Evolutionary conservation across 2,888 invertebrate species (phyloP), one percentile per base, ranked within the genome.

Genomic region (Halictus quadricinctus): DNA sequence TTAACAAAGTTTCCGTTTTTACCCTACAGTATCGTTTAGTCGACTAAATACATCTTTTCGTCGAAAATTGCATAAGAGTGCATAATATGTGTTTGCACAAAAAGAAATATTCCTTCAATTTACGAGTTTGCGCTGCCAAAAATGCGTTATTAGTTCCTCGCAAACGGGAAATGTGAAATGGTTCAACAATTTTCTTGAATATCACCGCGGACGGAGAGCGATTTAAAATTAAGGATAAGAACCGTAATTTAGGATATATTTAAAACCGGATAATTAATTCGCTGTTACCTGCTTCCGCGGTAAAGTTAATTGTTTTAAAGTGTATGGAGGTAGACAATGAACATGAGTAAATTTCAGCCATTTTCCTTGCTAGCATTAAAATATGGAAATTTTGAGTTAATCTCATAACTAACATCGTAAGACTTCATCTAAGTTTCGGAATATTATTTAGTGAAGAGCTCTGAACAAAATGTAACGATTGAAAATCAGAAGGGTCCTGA

Each of bases 361-460:
- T 69, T 69, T 41, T 69, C 36, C 66, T 21, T 8, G 21, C 21
- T 69, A 21, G 36, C 41, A 41, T 69, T 69, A 69, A 69, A 69
- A 69, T 69, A 69, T 69, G 66, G 18, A 18, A 69, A 69, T 69
- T 69, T 69, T 66, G 36, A 15, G 36, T 66, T 66, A 66, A 36
- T 66, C 66, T 66, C 66, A 41, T 41, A 69, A 41, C 36, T 21
- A 36, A 36, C 66, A 41, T 36, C 36, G 66, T 69, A 41, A 41
- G 21, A 21, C 66, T 69, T 69, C 66, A 69, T 69, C 66, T 36
- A 69, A 69, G 36, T 69, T 69, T 69, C 66, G 36, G 21, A 69
- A 36, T 41, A 41, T 69, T 36, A 69, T 69, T 69, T 41, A 10
- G 4, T 1, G 18, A 41, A 69, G 10, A 41, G 21, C 36, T 10